These are phyloP conservation scores for Lasiurus cinereus DNA, from an alignment of 2,113 vertebrate genomes.

Conservation along the genomic window DNA sequence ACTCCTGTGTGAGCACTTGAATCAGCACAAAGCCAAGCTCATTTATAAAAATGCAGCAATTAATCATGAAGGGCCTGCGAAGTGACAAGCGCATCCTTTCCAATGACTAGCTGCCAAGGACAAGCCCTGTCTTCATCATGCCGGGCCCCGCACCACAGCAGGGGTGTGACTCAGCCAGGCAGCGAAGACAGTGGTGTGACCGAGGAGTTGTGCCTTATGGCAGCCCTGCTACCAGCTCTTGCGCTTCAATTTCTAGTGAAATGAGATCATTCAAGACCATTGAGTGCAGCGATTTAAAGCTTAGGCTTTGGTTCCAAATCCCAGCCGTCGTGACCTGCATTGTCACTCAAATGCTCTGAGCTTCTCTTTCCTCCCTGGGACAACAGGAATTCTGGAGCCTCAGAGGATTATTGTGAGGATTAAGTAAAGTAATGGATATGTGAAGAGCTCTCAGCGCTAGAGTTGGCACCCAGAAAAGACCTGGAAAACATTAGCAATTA, in stretches of 20 bases:
- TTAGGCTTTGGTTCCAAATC: slow-evolving; percentile 13
- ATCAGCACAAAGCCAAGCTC: not conserved
- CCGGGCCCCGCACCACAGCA: not conserved
- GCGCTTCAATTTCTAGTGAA: not conserved
- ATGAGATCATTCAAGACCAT: not conserved
- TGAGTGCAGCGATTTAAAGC: not conserved
- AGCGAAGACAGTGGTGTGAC: not conserved
- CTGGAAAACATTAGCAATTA: not conserved
- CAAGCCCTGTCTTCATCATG: not conserved
- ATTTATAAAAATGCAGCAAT: not conserved
- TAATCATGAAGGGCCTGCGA: not conserved
- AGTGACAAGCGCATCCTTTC: not conserved
- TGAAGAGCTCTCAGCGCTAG: not conserved
- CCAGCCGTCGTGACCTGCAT: not conserved
- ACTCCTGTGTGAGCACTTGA: not conserved
- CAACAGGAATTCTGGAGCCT: slow-evolving; percentile 33
- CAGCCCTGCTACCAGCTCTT: not conserved
- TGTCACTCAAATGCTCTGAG: not conserved
- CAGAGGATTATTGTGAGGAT: not conserved
- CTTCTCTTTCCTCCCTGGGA: not conserved
- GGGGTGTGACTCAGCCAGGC: not conserved
- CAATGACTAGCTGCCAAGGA: not conserved
- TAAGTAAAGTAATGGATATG: not conserved
- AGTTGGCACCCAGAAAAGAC: not conserved
- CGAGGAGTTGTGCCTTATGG: not conserved